phyloP scores from a whole-genome alignment of 2,888 invertebrate genomes.

The Hirtodrosophila trivittata region DNA sequence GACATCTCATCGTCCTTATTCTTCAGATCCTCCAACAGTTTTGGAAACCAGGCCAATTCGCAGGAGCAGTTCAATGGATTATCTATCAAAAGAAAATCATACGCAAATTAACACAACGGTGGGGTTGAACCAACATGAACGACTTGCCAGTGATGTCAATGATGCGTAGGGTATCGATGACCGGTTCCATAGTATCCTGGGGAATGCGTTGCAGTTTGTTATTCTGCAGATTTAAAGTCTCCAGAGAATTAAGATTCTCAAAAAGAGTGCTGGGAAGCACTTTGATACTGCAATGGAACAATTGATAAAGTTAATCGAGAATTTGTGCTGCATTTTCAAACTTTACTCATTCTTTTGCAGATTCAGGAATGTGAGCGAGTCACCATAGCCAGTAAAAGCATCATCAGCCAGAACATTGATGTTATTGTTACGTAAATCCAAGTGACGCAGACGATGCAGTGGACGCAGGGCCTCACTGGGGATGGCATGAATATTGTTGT shows the following conservation, averaged over 20 bases:
- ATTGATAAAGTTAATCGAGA: too few relatives aligned
- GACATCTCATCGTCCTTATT: slow-evolving; percentile 94
- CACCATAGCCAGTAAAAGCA: slow-evolving; percentile 94
- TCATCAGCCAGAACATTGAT: slow-evolving; percentile 93
- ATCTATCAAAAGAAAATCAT: slow-evolving; percentile 85
- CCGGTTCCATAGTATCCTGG: slow-evolving; percentile 94
- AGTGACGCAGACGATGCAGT: slow-evolving; percentile 92
- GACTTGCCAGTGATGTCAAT: slow-evolving; percentile 94
- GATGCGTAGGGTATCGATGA: slow-evolving; percentile 92
- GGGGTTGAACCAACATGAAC: slow-evolving; percentile 2
- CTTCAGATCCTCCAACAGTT: slow-evolving; percentile 90
- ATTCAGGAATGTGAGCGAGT: slow-evolving; percentile 96
- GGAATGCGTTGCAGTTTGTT: slow-evolving; percentile 93
- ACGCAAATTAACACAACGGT: neutral
- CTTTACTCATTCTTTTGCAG: slow-evolving; percentile 95
- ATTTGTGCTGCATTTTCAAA: slow-evolving; percentile 8
- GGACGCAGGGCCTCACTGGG: slow-evolving; percentile 93
- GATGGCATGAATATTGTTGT: slow-evolving; percentile 93
- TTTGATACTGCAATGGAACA: slow-evolving; percentile 90
- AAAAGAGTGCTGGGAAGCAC: slow-evolving; percentile 92
- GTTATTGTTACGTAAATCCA: slow-evolving; percentile 94
- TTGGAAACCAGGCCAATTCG: slow-evolving; percentile 94
- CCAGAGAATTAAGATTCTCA: slow-evolving; percentile 94
- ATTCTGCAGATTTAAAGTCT: slow-evolving; percentile 94
- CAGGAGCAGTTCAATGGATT: slow-evolving; percentile 95